Evolutionary conservation across 2,113 vertebrate species (phyloP), one percentile per base, ranked within the genome.

Genomic region (Melanotaenia duboulayi): DNA sequence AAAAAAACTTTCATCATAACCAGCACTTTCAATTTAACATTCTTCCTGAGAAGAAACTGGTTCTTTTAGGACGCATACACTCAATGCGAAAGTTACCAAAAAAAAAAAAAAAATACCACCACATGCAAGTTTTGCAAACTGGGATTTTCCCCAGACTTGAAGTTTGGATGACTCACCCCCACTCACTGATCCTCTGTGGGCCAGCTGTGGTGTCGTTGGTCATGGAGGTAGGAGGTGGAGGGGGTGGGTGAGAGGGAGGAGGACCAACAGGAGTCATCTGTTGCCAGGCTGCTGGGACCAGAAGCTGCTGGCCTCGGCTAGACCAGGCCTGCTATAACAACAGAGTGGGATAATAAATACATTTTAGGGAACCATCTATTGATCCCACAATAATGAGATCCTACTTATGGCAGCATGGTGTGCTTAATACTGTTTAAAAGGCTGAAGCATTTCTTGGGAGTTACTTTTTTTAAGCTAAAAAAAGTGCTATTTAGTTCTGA

Each of bases 211-310:
- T 89, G 81, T 99, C 97, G 19, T 93, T 95, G 78, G 95, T 81
- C 46, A 98, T 90, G 42, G 96, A 90, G 44, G 95, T 40, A 54
- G 40, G 96, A 60, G 77, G 96, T 10, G 91, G 95, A 89, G 85
- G 96, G 32, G 86, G 86, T 0, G 90, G 88, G 64, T 87, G 90
- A 49, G 91, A 84, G 14, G 91, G 84, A 25, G 91, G 90, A 71
- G 90, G 88, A 23, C 85, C 90, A 20, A 92, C 84, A 7, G 88
- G 20, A 76, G 91, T 94, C 40, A 99, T 92, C 90, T 97, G 97
- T 65, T 98, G 97, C 97, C 97, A 99, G 0, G 97, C 87, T 77
- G 97, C 86, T 65, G 96, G 97, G 37, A 99, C 86, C 46, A 99
- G 88, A 81, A 99, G 95, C 87, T 98, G 97, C 87, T 97, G 96